Evolutionary conservation across 2,113 vertebrate species (phyloP), one percentile per base, ranked within the genome.

Genomic region (Channa maculata): DNA sequence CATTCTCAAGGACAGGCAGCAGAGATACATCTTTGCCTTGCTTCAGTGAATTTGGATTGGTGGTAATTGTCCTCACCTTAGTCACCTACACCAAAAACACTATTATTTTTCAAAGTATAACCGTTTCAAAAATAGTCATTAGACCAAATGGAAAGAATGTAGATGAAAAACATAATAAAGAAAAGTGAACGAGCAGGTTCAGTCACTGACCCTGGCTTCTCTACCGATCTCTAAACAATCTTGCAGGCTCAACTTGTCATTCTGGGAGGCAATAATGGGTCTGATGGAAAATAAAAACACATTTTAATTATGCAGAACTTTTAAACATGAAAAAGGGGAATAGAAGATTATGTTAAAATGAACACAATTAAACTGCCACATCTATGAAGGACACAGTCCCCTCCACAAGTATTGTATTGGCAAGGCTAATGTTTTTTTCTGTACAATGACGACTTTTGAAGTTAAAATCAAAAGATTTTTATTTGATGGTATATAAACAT

Each of bases 41-140:
- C 86, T 92, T 95, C 85, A 96, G 91, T 6, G 95, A 96, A 90
- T 96, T 96, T 8, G 92, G 36, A 10, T 94, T 94, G 78, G 96
- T 96, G 70, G 96, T 97, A 87, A 96, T 96, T 13, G 96, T 97
- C 80, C 95, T 94, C 59, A 97, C 94, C 75, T 97, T 97, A 8
- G 88, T 92, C 76, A 95, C 90, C 96, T 97, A 90, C 41, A 86
- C 82, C 58, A 89, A n/a, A 66, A 45, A 1, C 24, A 24, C 24
- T 24, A 24, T 24, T 24, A 24, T 24, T 24, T 24, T 24, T 24
- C 24, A 24, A 24, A 24, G 24, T 24, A 24, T 24, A 24, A 24
- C 24, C 24, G 24, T 41, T 43, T 14, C 43, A 3, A 36, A 41
- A 24, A 41, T 41, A 7, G 6, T 24, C 3, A 46, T 24, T 34